A percentile compares a stretch with the other conserved stretches of the same genome.
Conservation (phyloP, 2,113 vertebrate species). For the Thryonomys swinderianus region DNA sequence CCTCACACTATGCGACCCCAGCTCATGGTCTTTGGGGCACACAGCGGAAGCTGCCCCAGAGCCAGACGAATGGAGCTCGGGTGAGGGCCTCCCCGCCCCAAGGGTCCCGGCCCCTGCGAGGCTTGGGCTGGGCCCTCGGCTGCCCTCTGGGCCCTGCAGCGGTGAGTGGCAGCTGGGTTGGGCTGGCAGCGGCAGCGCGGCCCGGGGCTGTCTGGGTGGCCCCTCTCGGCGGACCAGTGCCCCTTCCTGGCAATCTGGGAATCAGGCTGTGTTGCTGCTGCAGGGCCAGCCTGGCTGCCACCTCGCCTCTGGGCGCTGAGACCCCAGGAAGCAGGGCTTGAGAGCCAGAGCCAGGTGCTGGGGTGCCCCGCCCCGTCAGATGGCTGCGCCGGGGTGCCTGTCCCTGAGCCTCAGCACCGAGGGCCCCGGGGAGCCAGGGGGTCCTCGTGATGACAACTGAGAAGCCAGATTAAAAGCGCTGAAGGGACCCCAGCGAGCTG, state of each 20-base stretch:
- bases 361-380: not conserved
- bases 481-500: constrained; percentile 62
- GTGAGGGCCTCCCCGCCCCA: not conserved
- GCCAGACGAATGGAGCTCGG: not conserved
- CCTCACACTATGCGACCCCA: not conserved
- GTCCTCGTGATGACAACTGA: constrained; percentile 65
- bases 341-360: not conserved
- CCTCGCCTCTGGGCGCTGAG: too few species aligned
- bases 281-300: not conserved
- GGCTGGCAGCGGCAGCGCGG: not conserved
- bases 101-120: not conserved
- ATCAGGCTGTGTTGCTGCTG: fast-evolving
- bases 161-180: not conserved
- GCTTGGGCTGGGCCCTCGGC: not conserved
- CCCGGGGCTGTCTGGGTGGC: not conserved
- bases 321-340: not conserved
- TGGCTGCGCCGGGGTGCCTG: not conserved
- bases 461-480: constrained; percentile 82
- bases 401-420: not conserved
- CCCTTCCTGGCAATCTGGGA: not conserved
- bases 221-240: not conserved
- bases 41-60: not conserved
- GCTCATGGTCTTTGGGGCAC: not conserved
- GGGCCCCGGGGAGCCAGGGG: constrained; percentile 57
- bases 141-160: not conserved